Base-by-base conservation (phyloP, 2,113 vertebrate genomes). In the Caranx melampygus region DNA sequence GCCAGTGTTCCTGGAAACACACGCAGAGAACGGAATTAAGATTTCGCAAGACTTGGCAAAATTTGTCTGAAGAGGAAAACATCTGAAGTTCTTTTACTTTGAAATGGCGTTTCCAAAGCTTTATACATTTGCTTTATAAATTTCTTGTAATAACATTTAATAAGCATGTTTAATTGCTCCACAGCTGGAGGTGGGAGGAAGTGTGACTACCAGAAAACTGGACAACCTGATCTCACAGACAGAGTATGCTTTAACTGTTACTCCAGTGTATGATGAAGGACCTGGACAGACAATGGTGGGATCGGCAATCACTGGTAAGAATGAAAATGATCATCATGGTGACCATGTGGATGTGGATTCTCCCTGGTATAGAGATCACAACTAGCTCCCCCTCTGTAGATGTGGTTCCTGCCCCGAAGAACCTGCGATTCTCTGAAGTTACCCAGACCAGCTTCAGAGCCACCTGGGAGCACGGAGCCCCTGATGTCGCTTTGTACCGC, bases 401-500 rank as follows among this genome's bases (percentile, higher is more conserved):
- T 88, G 93, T 94, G 67, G 98, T 99, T 85, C 98, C 98, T 83
- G 94, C 98, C 9, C 98, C 98, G 35, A 93, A 91, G 83, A 97
- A 98, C 90, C 93, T 99, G 49, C 94, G 90, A 84, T 96, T 98
- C 85, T 96, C 97, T 20, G 96, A 97, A 1, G 84, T 97, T 5
- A 95, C 96, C 18, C 94, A 94, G 0, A 96, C 95, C 69, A 97
- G 96, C 87, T 99, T 99, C 89, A 93, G 95, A 86, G 96, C 95
- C 11, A 95, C 94, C 31, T 99, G 98, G 98, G 96, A 98, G 4
- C 97, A 99, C 1, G 97, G 97, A 45, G 98, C 97, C 65, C 92
- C 96, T n/a, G 98, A 99, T 67, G 97, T 99, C 3, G 95, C 97
- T 77, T 92, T 99, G 0, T 99, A 99, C 40, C 96, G 97, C 83